These are phyloP conservation scores for Mesochorus sp. DNA, from an alignment of 2,888 invertebrate species.

Conservation along the genomic window DNA sequence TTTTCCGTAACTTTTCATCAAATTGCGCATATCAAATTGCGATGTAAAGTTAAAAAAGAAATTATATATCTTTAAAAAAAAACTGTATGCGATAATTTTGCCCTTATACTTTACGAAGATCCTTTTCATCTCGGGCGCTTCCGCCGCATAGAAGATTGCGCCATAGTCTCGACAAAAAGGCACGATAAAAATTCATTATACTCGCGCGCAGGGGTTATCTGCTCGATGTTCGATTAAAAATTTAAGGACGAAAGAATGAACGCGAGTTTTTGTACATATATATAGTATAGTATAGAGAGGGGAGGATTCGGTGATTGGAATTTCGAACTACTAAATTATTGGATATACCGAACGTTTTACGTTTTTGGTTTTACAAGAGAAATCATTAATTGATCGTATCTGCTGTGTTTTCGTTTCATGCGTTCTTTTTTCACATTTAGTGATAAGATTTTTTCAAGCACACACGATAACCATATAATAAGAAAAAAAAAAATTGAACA, in stretches of 20 bases:
- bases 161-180: conserved; percentile 36
- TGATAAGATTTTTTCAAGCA: too few relatives aligned
- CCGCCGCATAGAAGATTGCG: conserved; percentile 34
- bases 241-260: conserved; percentile 8
- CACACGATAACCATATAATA: too few relatives aligned
- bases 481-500: too few relatives aligned
- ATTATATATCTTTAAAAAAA: too few relatives aligned
- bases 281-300: too few relatives aligned
- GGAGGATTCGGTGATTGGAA: background rate
- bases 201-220: too few relatives aligned
- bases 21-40: too few relatives aligned
- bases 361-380: background rate
- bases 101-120: background rate
- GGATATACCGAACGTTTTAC: conserved; percentile 8
- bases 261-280: conserved; percentile 1
- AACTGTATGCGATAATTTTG: too few relatives aligned
- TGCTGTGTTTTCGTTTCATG: background rate
- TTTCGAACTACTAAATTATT: conserved; percentile 20
- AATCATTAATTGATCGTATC: conserved; percentile 10
- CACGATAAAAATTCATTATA: conserved; percentile 46
- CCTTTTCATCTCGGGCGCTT: conserved; percentile 1
- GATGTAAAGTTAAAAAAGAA: too few relatives aligned
- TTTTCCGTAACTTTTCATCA: too few relatives aligned
- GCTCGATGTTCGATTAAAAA: conserved; percentile 49
- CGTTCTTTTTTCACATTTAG: background rate